phyloP scores from a whole-genome alignment of 30 jellyfish, hydroid and myxozoan genomes.

The Aurelia aurita region DNA sequence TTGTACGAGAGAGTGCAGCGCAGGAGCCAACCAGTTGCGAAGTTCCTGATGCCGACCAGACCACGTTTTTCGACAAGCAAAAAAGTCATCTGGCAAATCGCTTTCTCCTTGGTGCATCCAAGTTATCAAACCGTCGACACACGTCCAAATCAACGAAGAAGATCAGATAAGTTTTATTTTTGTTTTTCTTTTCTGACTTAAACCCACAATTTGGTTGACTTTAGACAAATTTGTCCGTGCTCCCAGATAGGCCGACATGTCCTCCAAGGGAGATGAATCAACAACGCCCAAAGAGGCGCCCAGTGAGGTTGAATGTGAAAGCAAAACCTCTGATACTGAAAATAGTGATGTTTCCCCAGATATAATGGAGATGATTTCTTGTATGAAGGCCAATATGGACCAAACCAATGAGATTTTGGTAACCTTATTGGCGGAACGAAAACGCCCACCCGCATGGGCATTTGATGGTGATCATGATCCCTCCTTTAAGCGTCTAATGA shows the following conservation, averaged over 20 bases:
- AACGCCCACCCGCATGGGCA: conserved; percentile 3
- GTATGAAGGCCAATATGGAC: conserved; percentile 7
- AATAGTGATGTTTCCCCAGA: background rate
- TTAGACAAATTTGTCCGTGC: background rate
- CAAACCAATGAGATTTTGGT: conserved; percentile 20
- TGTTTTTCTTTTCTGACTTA: background rate
- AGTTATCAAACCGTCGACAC: conserved; percentile 23
- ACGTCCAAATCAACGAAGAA: conserved; percentile 7
- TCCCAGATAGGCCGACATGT: conserved; percentile 9
- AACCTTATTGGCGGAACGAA: conserved; percentile 42
- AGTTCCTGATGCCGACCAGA: conserved; percentile 52
- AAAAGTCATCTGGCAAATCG: conserved; percentile 14
- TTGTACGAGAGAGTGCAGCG: no score
- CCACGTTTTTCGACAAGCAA: conserved; percentile 16
- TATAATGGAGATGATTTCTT: background rate
- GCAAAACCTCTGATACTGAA: conserved; percentile 13
- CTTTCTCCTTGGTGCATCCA: conserved; percentile 21
- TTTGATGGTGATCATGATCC: conserved; percentile 42
- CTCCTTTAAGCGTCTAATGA: conserved; percentile 26
- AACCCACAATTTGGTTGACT: background rate
- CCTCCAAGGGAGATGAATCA: conserved; percentile 13
- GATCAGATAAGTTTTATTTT: background rate
- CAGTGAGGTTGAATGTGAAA: conserved; percentile 13
- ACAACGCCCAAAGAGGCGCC: conserved; percentile 12
- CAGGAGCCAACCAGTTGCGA: conserved; percentile 67